Evolutionary conservation across 2,888 invertebrate species (phyloP).

Genomic region (Stenoptilia bipunctidactyla): DNA sequence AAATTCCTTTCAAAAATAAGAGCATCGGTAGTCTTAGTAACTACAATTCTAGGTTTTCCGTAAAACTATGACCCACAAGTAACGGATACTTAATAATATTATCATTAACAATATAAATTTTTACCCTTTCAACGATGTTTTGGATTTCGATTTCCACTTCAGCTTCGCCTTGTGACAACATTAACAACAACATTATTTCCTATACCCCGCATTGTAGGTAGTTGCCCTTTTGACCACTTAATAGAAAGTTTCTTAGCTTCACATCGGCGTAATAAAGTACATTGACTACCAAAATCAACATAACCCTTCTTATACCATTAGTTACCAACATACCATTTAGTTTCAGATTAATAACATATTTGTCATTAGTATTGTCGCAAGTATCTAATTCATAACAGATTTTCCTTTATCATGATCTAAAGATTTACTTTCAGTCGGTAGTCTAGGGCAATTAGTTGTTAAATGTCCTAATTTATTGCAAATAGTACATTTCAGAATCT

Average conservation of each 20-base stretch:
- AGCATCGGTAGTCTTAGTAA: no score
- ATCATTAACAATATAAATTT: no score
- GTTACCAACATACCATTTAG: constrained; percentile 6
- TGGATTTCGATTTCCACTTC: no score
- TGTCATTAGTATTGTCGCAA: constrained; percentile 4
- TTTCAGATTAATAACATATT: constrained; percentile 7
- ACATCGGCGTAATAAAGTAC: constrained; percentile 6
- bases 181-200: constrained; percentile 5
- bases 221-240: not conserved
- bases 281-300: constrained; percentile 15
- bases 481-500: constrained; percentile 3
- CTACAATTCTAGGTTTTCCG: no score
- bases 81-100: no score
- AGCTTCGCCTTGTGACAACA: constrained; percentile 4
- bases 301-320: constrained; percentile 4
- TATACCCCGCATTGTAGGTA: constrained; percentile 10
- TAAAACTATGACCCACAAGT: no score
- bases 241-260: constrained; percentile 2
- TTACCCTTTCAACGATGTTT: no score
- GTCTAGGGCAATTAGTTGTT: not conserved
- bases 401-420: not conserved
- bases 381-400: not conserved
- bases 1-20: no score
- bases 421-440: not conserved
- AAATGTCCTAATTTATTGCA: constrained; percentile 7